Evolutionary conservation across 2,113 vertebrate species (phyloP).

Genomic region (Gavialis gangeticus): DNA sequence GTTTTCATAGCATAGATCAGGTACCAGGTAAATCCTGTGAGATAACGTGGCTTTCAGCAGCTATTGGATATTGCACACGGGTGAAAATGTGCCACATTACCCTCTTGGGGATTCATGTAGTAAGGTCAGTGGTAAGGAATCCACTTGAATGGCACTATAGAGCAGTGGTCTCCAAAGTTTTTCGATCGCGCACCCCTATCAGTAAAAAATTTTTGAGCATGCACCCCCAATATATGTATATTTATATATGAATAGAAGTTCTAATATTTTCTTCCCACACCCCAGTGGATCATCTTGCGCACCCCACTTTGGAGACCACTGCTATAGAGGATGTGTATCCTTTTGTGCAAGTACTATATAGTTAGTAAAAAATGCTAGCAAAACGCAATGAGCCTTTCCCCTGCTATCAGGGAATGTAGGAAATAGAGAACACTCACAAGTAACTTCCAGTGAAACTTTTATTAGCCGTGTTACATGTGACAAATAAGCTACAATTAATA

Average conservation of each 20-base stretch:
- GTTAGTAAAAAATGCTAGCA: neutral
- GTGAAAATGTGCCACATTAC: neutral
- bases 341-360: neutral
- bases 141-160: too few relatives aligned
- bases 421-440: neutral
- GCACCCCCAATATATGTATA: too few relatives aligned
- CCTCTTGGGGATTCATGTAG: neutral
- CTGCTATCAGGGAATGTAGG: neutral
- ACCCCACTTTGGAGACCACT: too few relatives aligned
- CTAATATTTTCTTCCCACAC: too few relatives aligned
- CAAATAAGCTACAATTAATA: neutral
- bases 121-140: neutral
- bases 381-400: fast-evolving
- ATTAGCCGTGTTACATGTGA: neutral
- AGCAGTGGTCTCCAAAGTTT: too few relatives aligned
- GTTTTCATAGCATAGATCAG: neutral
- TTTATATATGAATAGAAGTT: too few relatives aligned
- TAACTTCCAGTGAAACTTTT: neutral
- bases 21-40: neutral
- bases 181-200: too few relatives aligned
- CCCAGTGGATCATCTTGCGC: too few relatives aligned
- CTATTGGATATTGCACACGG: neutral
- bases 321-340: neutral
- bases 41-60: neutral
- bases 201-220: too few relatives aligned